Conservation (phyloP, 1,140 invertebrate species). For the Formica selysi region DNA sequence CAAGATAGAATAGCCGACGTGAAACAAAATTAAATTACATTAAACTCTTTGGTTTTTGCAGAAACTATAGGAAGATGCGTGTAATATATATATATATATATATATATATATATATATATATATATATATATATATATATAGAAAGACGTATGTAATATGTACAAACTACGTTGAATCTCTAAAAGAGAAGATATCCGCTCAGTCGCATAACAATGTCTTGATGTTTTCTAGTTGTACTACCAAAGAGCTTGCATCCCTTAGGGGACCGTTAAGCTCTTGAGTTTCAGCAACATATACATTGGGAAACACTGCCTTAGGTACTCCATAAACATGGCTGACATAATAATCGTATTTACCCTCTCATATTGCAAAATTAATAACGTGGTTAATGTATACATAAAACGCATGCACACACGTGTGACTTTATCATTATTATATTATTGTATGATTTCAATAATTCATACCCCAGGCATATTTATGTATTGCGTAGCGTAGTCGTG, state of each 20-base stretch:
- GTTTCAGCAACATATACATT: conserved; percentile 41
- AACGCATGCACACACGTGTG: neutral
- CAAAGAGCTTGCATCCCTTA: conserved; percentile 29
- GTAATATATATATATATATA: too few species aligned
- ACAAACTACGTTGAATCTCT: neutral
- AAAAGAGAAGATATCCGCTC: neutral
- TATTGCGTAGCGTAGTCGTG: neutral
- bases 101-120: too few species aligned
- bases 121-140: too few species aligned
- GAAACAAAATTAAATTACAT: neutral
- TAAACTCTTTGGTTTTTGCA: neutral
- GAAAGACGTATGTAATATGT: too few species aligned
- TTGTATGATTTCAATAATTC: conserved; percentile 35
- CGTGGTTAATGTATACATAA: conserved; percentile 16
- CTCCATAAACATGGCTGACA: conserved; percentile 38
- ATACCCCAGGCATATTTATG: conserved; percentile 34
- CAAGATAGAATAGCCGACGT: too few species aligned
- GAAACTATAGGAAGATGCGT: too few species aligned
- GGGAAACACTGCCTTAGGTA: conserved; percentile 49
- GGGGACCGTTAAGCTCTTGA: conserved; percentile 22
- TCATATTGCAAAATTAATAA: conserved; percentile 55
- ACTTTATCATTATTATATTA: conserved; percentile 55
- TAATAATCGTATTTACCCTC: conserved; percentile 53
- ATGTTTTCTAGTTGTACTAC: conserved; percentile 5
- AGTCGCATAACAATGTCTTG: conserved; percentile 17